phyloP scores from a whole-genome alignment of 1,140 invertebrate genomes.

The Myzus persicae region DNA sequence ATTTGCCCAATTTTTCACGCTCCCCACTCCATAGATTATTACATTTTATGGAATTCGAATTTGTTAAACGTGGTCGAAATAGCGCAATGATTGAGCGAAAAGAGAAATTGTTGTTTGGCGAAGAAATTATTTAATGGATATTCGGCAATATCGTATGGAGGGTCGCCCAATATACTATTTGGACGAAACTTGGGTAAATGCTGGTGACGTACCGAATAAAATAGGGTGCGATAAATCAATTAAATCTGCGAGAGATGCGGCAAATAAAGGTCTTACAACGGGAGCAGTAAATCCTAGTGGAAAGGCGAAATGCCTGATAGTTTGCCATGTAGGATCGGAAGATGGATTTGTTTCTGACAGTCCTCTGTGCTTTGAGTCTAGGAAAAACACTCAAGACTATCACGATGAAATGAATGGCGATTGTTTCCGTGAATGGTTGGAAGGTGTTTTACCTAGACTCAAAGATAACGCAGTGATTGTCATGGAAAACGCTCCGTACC shows the following conservation, averaged over 20 bases:
- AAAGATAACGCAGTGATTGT: background rate
- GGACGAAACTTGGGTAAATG: constrained; percentile 21
- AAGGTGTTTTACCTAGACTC: background rate
- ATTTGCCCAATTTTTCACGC: too few relatives aligned
- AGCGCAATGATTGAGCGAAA: background rate
- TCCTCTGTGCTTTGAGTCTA: background rate
- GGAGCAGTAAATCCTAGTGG: background rate
- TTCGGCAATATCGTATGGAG: background rate
- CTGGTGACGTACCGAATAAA: background rate
- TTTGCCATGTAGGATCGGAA: background rate
- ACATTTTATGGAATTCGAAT: too few relatives aligned
- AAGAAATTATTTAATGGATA: background rate
- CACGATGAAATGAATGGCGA: background rate
- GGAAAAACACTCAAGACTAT: background rate
- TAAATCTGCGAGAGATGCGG: background rate
- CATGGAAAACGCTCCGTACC: background rate
- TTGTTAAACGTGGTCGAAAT: too few relatives aligned
- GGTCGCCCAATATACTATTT: background rate
- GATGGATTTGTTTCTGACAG: background rate
- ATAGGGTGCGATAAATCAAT: background rate
- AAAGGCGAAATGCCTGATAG: background rate
- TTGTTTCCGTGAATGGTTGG: background rate
- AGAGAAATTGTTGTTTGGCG: background rate
- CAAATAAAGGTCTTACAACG: background rate
- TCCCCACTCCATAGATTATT: too few relatives aligned